Conservation (phyloP, 2,888 invertebrate species). For the Dasysyrphus albostriatus region DNA sequence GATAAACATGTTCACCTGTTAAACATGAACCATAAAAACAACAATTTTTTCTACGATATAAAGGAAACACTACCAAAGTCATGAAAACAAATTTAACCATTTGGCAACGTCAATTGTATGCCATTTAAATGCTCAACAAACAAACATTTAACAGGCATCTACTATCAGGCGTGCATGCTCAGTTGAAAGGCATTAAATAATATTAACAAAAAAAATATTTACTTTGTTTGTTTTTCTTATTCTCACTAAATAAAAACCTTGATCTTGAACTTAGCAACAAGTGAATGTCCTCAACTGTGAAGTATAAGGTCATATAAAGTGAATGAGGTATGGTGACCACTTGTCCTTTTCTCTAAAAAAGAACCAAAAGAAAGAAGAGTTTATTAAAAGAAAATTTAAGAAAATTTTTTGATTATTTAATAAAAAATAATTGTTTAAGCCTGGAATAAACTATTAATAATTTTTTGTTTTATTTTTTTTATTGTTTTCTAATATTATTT, state of each 20-base stretch:
- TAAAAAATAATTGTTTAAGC: too few species aligned
- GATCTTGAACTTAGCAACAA: slow-evolving; percentile 42
- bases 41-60: slow-evolving; percentile 21
- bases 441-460: too few species aligned
- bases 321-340: neutral
- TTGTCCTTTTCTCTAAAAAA: neutral
- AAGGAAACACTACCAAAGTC: neutral
- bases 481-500: too few species aligned
- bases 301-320: neutral
- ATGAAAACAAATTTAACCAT: slow-evolving; percentile 4
- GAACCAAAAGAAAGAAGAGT: too few species aligned
- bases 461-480: too few species aligned
- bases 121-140: slow-evolving; percentile 53
- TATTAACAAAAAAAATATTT: neutral
- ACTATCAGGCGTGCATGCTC: slow-evolving; percentile 51
- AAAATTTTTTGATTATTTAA: too few species aligned
- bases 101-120: slow-evolving; percentile 23
- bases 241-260: slow-evolving; percentile 15
- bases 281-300: slow-evolving; percentile 15
- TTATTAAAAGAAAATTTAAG: too few species aligned
- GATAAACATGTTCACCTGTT: slow-evolving; percentile 34
- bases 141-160: slow-evolving; percentile 70
- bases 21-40: slow-evolving; percentile 29
- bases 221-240: neutral
- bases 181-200: neutral